These are phyloP conservation scores for Caradrina kadenii DNA, from an alignment of 2,888 invertebrate genomes.

Conservation along the genomic window DNA sequence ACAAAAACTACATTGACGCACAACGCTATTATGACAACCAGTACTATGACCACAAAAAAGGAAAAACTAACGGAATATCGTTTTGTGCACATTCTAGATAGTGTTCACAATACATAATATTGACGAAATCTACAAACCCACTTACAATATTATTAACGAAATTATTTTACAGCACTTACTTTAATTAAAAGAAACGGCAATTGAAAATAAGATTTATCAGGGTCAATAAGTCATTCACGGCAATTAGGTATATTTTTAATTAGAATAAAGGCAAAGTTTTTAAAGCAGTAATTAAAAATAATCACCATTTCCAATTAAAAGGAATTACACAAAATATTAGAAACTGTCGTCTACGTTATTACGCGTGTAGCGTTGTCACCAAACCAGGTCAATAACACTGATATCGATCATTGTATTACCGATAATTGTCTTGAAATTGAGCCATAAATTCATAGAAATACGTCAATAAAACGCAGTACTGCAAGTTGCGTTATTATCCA, in stretches of 20 bases:
- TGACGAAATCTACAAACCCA: background rate
- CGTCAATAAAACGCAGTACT: background rate
- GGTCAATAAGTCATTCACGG: background rate
- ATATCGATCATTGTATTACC: constrained; percentile 20
- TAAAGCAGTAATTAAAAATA: constrained; percentile 10
- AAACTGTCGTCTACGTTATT: constrained; percentile 13
- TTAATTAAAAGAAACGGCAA: background rate
- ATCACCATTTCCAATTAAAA: constrained; percentile 9
- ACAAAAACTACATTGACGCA: constrained; percentile 3
- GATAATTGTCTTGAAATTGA: constrained; percentile 13
- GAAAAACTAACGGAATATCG: constrained; percentile 1
- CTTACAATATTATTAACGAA: background rate
- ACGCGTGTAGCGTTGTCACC: constrained; percentile 14
- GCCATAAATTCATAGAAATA: constrained; percentile 5
- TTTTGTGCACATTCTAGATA: background rate
- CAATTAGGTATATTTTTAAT: background rate
- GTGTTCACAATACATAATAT: background rate
- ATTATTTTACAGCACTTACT: background rate
- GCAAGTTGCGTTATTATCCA: background rate
- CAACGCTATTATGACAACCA: background rate
- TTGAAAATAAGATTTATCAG: background rate
- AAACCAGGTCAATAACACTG: constrained; percentile 44
- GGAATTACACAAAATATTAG: constrained; percentile 18
- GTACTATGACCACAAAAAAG: background rate
- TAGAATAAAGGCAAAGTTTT: background rate